phyloP scores from a whole-genome alignment of 2,888 invertebrate genomes.

The Poecilus cupreus region DNA sequence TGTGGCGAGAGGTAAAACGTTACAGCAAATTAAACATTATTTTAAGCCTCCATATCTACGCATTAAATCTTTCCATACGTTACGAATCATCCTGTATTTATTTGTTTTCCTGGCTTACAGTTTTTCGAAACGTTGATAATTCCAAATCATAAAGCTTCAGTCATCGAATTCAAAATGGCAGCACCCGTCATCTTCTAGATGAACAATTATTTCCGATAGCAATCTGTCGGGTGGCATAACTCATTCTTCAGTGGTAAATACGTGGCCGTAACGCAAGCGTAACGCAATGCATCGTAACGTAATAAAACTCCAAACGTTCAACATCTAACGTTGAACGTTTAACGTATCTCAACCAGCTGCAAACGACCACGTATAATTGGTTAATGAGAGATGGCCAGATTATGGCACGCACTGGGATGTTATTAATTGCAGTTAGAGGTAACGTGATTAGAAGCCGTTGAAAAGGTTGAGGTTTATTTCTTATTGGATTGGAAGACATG shows the following conservation, averaged over 20 bases:
- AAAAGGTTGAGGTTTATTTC: neutral
- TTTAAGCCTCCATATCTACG: too few relatives aligned
- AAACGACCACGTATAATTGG: slow-evolving; percentile 4
- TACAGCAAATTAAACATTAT: too few relatives aligned
- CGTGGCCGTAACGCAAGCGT: slow-evolving; percentile 19
- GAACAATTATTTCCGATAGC: slow-evolving; percentile 10
- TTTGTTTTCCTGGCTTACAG: too few relatives aligned
- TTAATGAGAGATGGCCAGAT: slow-evolving; percentile 33
- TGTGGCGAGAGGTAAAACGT: too few relatives aligned
- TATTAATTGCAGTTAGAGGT: slow-evolving; percentile 2
- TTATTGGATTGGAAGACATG: too few relatives aligned
- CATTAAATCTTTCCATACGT: too few relatives aligned
- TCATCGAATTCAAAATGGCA: neutral
- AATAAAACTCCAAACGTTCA: neutral
- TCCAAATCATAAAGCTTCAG: too few relatives aligned
- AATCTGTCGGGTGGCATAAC: slow-evolving; percentile 7
- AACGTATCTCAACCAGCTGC: slow-evolving; percentile 28
- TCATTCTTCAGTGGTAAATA: neutral
- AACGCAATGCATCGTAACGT: slow-evolving; percentile 5
- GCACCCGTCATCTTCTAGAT: neutral
- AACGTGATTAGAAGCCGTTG: neutral
- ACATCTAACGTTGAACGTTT: neutral
- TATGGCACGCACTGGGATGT: slow-evolving; percentile 12
- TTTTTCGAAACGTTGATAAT: too few relatives aligned
- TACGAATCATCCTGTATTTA: too few relatives aligned